Evolutionary conservation across 1,140 invertebrate genomes (phyloP), one percentile per base, ranked within the genome.

Genomic region (Trichonephila clavata): DNA sequence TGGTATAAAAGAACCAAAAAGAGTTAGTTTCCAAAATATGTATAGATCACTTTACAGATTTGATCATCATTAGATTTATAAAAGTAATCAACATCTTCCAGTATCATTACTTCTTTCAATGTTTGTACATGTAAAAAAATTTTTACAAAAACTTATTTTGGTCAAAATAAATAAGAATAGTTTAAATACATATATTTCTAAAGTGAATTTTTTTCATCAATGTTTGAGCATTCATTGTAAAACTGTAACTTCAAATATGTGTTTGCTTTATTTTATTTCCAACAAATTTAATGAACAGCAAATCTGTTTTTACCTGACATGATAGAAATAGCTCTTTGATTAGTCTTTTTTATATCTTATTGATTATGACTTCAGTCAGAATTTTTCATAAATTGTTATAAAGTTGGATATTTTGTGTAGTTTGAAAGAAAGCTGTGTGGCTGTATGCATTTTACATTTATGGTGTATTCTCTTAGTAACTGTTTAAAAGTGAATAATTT

Each of bases 1-100:
- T 77, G 71, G 24, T 32, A 18, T 27, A 77, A 77, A 32, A 24
- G 32, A 77, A 68, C 10, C 65, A 14, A 32, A 77, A 27, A 77
- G 27, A 77, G 24, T 18, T 77, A 77, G 27, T 77, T 77, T 77
- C 24, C 71, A 77, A 77, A 77, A 77, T 77, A 77, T 68, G n/a
- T 68, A 68, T 27, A 20, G 61, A 63, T 63, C 61, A 63, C 71
- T 39, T 77, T 77, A 27, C 16, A 18, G 27, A 8, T 32, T 77
- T 1, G 10, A 32, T 39, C 16, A 77, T 32, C 27, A 77, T 77
- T 3, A 32, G 18, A 77, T 32, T 14, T 16, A 39, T 77, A 50
- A 50, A 50, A 50, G 50, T 50, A 50, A 50, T 77, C 27, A 32
- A 18, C 7, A 77, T 77, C 27, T 20, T 77, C 13, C 27, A 77